A percentile compares a stretch with the other conserved stretches of the same genome.
These are phyloP conservation scores for Nestor notabilis DNA, from an alignment of 2,113 vertebrate species.

Conservation along the genomic window DNA sequence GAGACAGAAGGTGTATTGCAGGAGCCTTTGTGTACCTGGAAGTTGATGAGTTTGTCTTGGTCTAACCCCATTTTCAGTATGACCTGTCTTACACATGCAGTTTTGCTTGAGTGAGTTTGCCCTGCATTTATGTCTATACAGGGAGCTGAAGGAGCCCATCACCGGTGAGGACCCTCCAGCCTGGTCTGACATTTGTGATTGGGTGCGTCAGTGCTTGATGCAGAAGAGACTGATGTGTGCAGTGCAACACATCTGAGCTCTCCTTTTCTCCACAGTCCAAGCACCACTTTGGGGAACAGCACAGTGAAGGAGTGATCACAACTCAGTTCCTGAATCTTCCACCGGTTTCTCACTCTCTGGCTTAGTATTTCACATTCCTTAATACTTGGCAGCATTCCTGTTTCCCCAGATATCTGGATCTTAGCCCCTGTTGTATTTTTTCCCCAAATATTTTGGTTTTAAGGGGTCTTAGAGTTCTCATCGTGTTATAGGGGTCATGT, in stretches of 20 bases:
- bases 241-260: not conserved
- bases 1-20: not conserved
- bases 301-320: not conserved
- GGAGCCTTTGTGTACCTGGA: not conserved
- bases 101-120: not conserved
- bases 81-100: not conserved
- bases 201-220: not conserved
- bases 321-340: not conserved
- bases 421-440: not conserved
- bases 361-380: not conserved
- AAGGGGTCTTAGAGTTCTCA: conserved; percentile 8
- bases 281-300: not conserved
- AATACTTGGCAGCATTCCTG: not conserved
- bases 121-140: not conserved
- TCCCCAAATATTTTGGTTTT: conserved; percentile 8
- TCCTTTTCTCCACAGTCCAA: not conserved
- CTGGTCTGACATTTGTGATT: not conserved
- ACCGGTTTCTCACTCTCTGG: not conserved
- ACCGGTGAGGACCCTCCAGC: not conserved
- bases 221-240: not conserved
- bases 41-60: not conserved
- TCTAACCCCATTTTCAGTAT: not conserved
- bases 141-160: not conserved
- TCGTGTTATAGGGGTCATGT: conserved; percentile 4
- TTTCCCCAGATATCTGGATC: not conserved